Evolutionary conservation across 1,140 invertebrate species (phyloP).

Genomic region (Aphis gossypii): DNA sequence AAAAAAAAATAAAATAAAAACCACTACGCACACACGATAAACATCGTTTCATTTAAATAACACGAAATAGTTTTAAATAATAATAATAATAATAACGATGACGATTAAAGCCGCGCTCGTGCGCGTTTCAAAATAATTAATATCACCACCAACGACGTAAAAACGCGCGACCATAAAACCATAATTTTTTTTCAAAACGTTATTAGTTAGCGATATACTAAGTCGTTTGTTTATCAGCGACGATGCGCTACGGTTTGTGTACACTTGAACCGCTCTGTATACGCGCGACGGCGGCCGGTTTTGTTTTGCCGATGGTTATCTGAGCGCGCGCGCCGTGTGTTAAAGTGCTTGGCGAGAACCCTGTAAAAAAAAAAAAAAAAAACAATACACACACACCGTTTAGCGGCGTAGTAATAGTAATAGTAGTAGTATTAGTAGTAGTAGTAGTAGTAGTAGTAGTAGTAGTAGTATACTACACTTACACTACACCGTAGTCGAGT

Average conservation of each 20-base stretch:
- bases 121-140: not conserved
- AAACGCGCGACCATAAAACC: no score
- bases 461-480: constrained; percentile 53
- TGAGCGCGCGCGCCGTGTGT: constrained; percentile 46
- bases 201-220: no score
- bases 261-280: constrained; percentile 46
- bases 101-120: not conserved
- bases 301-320: constrained; percentile 57
- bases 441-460: not conserved
- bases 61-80: not conserved
- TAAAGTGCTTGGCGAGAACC: constrained; percentile 43
- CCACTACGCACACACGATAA: not conserved
- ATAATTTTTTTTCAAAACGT: no score
- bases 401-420: constrained; percentile 33
- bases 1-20: not conserved
- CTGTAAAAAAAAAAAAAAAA: constrained; percentile 37
- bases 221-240: not conserved
- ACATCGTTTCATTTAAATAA: not conserved
- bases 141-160: not conserved
- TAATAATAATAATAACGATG: not conserved
- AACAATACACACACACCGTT: constrained; percentile 50
- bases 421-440: constrained; percentile 36
- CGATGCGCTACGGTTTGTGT: not conserved
- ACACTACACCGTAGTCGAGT: constrained; percentile 44
- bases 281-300: constrained; percentile 1